Base-by-base conservation (phyloP, 2,888 invertebrate species). In the Epinotia brunnichana region DNA sequence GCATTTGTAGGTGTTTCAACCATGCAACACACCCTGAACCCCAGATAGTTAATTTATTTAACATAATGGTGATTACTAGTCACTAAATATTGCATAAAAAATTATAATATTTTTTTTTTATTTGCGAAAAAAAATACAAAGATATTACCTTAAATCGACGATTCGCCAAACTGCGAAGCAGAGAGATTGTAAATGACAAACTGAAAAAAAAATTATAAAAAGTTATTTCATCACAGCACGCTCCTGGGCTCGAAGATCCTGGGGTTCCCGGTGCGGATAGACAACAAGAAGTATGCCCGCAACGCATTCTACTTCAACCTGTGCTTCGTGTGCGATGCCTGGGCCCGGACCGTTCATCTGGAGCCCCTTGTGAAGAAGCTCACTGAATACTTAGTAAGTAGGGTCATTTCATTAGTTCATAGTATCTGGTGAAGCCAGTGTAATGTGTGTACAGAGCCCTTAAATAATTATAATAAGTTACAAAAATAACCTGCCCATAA, bases 301-400 rank as follows among this genome's bases (percentile, higher is more conserved):
- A 97, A 97, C 87, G 96, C 96, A 11, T 95, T 96, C 83, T 96
- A 97, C 82, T 97, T 97, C 90, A 97, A 97, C 87, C 89, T 96
- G 21, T 97, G 97, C 86, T 96, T 97, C 83, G 96, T 97, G 1
- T 97, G 97, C 83, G 95, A 96, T 78, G 95, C 96, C 1, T 95
- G 95, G 90, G 95, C 96, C 7, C 90, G 96, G 73, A 97, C 97
- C 0, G 95, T 96, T 17, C 96, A 96, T 74, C 96, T 97, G 82
- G 97, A 97, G 85, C 95, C 96, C 0, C 94, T 97, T 2, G 96
- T 97, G 41, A 96, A 96, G 83, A 97, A 97, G 84, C 94, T 97
- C 76, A 96, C 97, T 0, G 96, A 96, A 81, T 97, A 97, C 85
- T 87, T 97, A 83, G 96, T 96, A 82, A 94, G 94, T 87, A 64